Base-by-base conservation (phyloP, 2,888 invertebrate genomes). In the Spodoptera littoralis region DNA sequence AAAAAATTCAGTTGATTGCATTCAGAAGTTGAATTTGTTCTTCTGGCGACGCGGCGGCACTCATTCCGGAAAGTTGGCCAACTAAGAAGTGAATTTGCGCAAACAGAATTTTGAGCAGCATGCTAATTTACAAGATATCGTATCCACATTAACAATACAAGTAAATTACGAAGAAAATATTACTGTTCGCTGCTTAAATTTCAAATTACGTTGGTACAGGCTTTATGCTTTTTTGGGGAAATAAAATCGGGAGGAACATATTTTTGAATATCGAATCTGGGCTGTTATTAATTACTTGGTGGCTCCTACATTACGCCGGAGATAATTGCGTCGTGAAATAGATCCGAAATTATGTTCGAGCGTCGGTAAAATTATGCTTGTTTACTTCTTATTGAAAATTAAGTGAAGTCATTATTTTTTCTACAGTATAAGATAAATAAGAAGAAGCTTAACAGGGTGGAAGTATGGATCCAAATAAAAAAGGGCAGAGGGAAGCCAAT, bases 51-150 rank as follows among this genome's bases (percentile, higher is more conserved):
- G 59, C 52, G 41, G 62, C 67, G 54, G 65, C 65, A 80, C 77
- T 81, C 82, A 79, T 79, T 73, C 72, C 75, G 72, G 53, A 59
- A 79, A 83, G 76, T 80, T 81, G 60, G 70, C 65, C 65, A 60
- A 64, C 71, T 54, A 59, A 73, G 55, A 66, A 79, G 76, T 70
- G 70, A 81, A 81, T 81, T 77, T 78, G 72, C 73, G 79, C 79
- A 80, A 83, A 84, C 81, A 80, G 82, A 84, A 84, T 84, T 80
- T 77, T 80, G 80, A 85, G 78, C 73, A 71, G 77, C 70, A 78
- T 76, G 76, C 79, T 83, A 82, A 84, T 83, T 82, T 79, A 77
- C 65, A 68, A 68, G 77, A 73, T 76, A 79, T 78, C 68, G 69
- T 69, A 76, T 65, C 73, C 70, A 58, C 62, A 64, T 77, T 79